A percentile compares a stretch with the other conserved stretches of the same genome.
Evolutionary conservation across 1,140 invertebrate species (phyloP).

Genomic region (Phortica variegata): DNA sequence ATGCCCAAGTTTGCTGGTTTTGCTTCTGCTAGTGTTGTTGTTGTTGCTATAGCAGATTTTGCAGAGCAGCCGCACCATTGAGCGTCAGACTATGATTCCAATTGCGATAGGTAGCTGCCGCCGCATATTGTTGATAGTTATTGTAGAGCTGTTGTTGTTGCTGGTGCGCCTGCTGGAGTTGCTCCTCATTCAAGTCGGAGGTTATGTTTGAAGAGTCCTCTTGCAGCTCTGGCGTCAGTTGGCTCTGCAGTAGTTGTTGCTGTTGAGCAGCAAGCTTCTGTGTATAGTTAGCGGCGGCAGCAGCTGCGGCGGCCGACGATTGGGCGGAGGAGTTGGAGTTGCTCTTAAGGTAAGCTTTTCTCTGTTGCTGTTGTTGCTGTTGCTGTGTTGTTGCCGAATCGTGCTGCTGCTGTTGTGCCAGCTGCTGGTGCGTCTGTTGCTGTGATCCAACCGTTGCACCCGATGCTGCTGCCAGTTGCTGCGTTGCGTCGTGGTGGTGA

Average conservation of each 20-base stretch:
- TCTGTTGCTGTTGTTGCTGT: slow-evolving; percentile 30
- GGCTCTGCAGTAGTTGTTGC: slow-evolving; percentile 39
- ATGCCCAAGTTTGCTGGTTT: no score
- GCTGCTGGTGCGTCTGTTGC: slow-evolving; percentile 28
- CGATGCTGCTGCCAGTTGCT: slow-evolving; percentile 52
- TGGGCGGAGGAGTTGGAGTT: not conserved
- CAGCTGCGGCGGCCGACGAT: slow-evolving; percentile 6
- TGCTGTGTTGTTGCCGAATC: slow-evolving; percentile 36
- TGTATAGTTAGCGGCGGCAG: slow-evolving; percentile 28
- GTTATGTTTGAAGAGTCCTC: slow-evolving; percentile 53
- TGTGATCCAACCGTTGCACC: slow-evolving; percentile 21
- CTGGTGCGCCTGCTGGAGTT: slow-evolving; percentile 44
- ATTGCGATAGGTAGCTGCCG: slow-evolving; percentile 46
- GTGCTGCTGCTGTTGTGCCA: slow-evolving; percentile 21
- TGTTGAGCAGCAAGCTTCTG: slow-evolving; percentile 37
- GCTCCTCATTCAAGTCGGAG: slow-evolving; percentile 52
- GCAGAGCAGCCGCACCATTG: slow-evolving; percentile 48
- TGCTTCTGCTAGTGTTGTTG: slow-evolving; percentile 11
- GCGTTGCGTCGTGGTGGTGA: slow-evolving; percentile 32
- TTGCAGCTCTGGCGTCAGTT: slow-evolving; percentile 40
- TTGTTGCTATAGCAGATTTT: slow-evolving; percentile 48
- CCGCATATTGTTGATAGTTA: slow-evolving; percentile 52
- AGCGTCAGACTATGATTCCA: slow-evolving; percentile 51
- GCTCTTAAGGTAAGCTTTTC: not conserved
- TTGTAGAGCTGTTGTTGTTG: slow-evolving; percentile 50